Conservation (phyloP, 2,888 invertebrate species). For the Brenthis hecate region DNA sequence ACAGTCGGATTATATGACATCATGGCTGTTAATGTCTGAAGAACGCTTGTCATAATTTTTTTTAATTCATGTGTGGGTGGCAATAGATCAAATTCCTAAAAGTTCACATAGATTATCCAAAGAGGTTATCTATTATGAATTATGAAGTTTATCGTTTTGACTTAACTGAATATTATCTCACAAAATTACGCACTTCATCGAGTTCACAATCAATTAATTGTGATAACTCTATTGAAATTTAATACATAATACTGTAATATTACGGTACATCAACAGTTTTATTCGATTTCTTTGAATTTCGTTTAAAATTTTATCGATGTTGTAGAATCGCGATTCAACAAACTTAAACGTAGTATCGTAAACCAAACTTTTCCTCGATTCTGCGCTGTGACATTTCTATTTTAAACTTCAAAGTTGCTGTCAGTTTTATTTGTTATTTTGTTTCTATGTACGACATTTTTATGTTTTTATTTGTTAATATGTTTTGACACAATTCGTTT, state of each 20-base stretch:
- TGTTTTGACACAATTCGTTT: slow-evolving; percentile 3
- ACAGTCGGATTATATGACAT: no score
- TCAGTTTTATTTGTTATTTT: slow-evolving; percentile 43
- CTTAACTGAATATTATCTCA: slow-evolving; percentile 10
- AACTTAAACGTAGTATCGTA: slow-evolving; percentile 55
- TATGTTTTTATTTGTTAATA: slow-evolving; percentile 26
- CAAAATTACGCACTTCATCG: slow-evolving; percentile 1
- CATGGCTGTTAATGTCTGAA: no score
- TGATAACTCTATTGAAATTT: neutral
- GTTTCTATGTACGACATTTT: slow-evolving; percentile 29
- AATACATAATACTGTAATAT: slow-evolving; percentile 19
- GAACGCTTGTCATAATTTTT: no score
- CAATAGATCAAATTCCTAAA: slow-evolving; percentile 25
- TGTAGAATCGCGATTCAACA: slow-evolving; percentile 43
- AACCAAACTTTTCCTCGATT: slow-evolving; percentile 58
- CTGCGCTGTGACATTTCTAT: slow-evolving; percentile 65
- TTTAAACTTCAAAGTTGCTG: slow-evolving; percentile 59
- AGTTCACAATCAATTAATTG: neutral
- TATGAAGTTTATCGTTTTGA: slow-evolving; percentile 19
- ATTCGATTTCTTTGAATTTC: slow-evolving; percentile 38
- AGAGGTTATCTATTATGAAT: slow-evolving; percentile 28
- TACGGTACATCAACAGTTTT: slow-evolving; percentile 11
- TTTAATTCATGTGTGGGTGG: slow-evolving; percentile 13
- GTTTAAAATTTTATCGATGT: slow-evolving; percentile 44
- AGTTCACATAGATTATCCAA: slow-evolving; percentile 18